Base-by-base conservation (phyloP, 2,797 vertebrate species). In the Anguilla pacifica region DNA sequence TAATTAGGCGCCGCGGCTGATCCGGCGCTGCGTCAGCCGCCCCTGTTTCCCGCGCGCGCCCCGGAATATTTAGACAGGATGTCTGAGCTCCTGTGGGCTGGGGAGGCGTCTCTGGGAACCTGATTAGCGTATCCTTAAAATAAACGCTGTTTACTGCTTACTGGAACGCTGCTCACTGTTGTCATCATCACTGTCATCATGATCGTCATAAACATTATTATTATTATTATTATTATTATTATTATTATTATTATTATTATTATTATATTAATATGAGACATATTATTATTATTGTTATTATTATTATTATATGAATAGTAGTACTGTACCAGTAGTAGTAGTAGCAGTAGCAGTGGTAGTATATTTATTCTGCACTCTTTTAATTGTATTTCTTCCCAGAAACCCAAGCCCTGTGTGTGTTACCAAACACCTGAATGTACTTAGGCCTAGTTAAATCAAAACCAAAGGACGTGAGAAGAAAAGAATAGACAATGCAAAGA, bases 191-290 rank as follows among this genome's bases (percentile, higher is more conserved):
- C 92, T 92, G 93, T 95, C 93, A 94, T 92, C 87, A 92, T 90
- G 94, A 94, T 92, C 86, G 81, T 93, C 90, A 92, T 94, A 93
- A 94, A 90, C 92, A 93, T 94, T 93, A 94, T 92, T 91, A 90
- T 92, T 89, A 92, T 88, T 90, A 92, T 59, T 5, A 85, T n/a
- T 67, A 67, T n/a, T n/a, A n/a, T n/a, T 11, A 77, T 0, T 19
- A 77, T 4, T 43, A 77, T 17, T 77, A 77, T 4, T 31, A 70
- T 9, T 70, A 35, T 22, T 17, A 49, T 22, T 53, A 35, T 35
- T 0, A 35, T 35, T 35, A 17, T 85, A 25, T 35, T 46, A 43
- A 22, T 43, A 39, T 39, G 31, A 35, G 31, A 35, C 31, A 0
- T 35, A 35, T 43, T 49, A 51, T 6, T 31, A 31, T 22, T 13